A percentile compares a stretch with the other conserved stretches of the same genome.
Evolutionary conservation across 2,113 vertebrate species (phyloP).

Genomic region (Calyptomena viridis): DNA sequence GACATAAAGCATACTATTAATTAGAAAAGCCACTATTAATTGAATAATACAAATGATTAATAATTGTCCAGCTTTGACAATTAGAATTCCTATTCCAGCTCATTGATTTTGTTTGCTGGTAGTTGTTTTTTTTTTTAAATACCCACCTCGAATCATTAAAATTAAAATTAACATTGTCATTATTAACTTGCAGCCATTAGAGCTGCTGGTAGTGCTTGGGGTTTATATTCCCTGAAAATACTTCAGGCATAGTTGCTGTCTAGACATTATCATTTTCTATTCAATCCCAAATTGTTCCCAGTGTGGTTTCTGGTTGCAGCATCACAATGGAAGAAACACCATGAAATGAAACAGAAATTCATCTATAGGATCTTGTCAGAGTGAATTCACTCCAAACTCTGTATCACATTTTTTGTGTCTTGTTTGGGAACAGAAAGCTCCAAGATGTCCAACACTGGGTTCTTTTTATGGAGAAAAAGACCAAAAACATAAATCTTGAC

Average conservation of each 20-base stretch:
- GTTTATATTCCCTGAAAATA: constrained; percentile 6
- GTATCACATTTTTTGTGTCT: not conserved
- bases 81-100: not conserved
- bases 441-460: not conserved
- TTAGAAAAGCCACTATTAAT: not conserved
- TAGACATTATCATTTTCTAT: constrained; percentile 36
- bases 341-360: constrained; percentile 23
- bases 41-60: not conserved
- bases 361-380: not conserved
- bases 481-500: accelerated
- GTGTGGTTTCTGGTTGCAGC: constrained; percentile 13
- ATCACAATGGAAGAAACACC: not conserved
- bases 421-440: not conserved
- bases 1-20: not conserved
- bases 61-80: not conserved
- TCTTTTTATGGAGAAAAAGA: not conserved
- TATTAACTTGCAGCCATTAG: not conserved
- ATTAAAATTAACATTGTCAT: not conserved
- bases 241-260: constrained; percentile 19
- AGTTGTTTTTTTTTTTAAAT: not conserved
- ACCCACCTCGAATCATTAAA: not conserved
- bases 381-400: not conserved
- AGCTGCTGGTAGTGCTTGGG: not conserved
- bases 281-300: constrained; percentile 42
- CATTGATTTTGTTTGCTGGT: not conserved